These are phyloP conservation scores for Idaea straminata DNA, from an alignment of 2,888 invertebrate genomes.

Conservation along the genomic window DNA sequence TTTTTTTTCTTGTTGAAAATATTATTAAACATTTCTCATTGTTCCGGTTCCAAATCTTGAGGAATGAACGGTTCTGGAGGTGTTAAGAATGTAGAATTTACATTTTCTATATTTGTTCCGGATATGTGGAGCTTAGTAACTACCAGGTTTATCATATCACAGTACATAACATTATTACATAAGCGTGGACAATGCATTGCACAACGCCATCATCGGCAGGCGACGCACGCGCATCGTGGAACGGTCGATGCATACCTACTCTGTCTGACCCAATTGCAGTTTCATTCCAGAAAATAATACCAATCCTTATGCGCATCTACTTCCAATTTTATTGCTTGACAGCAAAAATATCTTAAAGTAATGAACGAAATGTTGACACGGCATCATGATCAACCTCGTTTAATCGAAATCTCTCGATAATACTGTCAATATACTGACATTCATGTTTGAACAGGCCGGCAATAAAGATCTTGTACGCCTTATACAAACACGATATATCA, in stretches of 20 bases:
- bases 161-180: neutral
- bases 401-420: conserved; percentile 30
- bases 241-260: conserved; percentile 62
- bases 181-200: conserved; percentile 58
- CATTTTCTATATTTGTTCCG: too few relatives aligned
- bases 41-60: conserved; percentile 56
- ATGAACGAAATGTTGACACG: conserved; percentile 11
- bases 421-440: conserved; percentile 45
- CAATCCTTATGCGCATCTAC: conserved; percentile 14
- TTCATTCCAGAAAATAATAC: conserved; percentile 55
- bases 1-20: conserved; percentile 51
- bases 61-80: conserved; percentile 31
- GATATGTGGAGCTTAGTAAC: neutral
- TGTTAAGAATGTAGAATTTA: too few relatives aligned
- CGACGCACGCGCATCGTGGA: conserved; percentile 64
- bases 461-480: conserved; percentile 52
- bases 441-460: conserved; percentile 48
- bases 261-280: conserved; percentile 68
- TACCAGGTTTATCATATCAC: neutral
- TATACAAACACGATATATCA: conserved; percentile 59
- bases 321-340: conserved; percentile 11
- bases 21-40: conserved; percentile 50
- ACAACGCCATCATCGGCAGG: conserved; percentile 60
- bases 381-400: conserved; percentile 16
- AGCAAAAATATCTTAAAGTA: conserved; percentile 4